phyloP scores from a whole-genome alignment of 2,113 vertebrate species.

The pig (Sus scrofa) region T2T-Sscrofa CM001155.3:1522001-1522500 shows the following conservation, averaged over 20 bases:
- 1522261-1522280: background rate
- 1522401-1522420: background rate
- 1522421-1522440: background rate
- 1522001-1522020: too few species aligned
- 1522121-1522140: too few species aligned
- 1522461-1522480: accelerated
- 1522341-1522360: background rate
- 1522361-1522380: accelerated
- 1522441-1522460: background rate
- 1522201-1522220: background rate
- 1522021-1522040: too few species aligned
- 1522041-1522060: too few species aligned
- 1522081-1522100: too few species aligned
- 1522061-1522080: too few species aligned
- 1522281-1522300: background rate
- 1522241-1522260: too few species aligned
- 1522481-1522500: background rate
- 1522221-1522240: background rate
- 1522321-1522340: background rate
- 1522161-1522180: too few species aligned
- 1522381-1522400: too few species aligned
- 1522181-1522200: too few species aligned
- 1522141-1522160: too few species aligned
- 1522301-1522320: background rate
- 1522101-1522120: too few species aligned